phyloP scores from a whole-genome alignment of 2,888 invertebrate species.

The Ptilodon capucinus region DNA sequence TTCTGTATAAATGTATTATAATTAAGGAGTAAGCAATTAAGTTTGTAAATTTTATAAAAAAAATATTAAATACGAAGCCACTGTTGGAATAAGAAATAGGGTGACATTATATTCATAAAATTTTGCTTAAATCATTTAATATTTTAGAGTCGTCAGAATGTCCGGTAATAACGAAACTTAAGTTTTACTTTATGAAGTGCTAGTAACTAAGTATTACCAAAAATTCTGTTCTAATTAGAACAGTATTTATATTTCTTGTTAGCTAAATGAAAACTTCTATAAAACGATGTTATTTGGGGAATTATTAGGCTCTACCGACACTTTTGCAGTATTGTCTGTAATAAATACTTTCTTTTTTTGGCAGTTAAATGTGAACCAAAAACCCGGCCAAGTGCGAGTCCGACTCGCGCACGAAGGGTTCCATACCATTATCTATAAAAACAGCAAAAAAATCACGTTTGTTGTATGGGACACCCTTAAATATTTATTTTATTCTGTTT shows the following conservation, averaged over 20 bases:
- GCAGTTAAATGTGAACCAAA: too few species aligned
- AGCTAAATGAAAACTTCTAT: constrained; percentile 19
- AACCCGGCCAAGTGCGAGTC: too few species aligned
- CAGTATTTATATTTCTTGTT: constrained; percentile 3
- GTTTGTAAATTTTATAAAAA: background rate
- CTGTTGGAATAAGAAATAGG: background rate
- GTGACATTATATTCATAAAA: background rate
- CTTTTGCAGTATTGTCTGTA: too few species aligned
- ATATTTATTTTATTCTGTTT: too few species aligned
- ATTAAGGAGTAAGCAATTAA: too few species aligned
- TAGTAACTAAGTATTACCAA: constrained; percentile 20
- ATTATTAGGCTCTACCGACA: too few species aligned
- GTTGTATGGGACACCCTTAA: too few species aligned
- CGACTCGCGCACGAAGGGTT: too few species aligned
- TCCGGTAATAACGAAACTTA: background rate
- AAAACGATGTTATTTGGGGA: constrained; percentile 1
- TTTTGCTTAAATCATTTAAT: background rate
- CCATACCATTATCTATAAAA: too few species aligned
- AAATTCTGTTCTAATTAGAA: constrained; percentile 14
- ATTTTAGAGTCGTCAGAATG: background rate
- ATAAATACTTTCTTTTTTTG: too few species aligned
- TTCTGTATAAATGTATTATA: background rate
- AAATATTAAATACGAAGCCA: too few species aligned
- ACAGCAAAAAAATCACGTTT: too few species aligned
- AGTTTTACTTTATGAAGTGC: constrained; percentile 18